Evolutionary conservation across 2,888 invertebrate species (phyloP), one percentile per base, ranked within the genome.

Genomic region (Ptilodon capucinus): DNA sequence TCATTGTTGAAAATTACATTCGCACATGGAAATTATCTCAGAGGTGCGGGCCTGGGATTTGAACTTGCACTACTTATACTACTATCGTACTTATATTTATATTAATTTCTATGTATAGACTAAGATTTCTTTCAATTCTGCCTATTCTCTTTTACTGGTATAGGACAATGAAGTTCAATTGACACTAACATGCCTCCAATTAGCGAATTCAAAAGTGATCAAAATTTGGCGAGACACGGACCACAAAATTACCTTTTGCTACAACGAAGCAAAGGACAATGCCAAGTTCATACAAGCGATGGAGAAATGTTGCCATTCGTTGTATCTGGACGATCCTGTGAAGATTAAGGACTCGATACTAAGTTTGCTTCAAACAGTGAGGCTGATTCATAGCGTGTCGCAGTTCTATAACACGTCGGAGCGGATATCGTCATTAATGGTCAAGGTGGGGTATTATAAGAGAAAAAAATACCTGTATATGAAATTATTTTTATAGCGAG

Each of bases 331-430:
- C 74, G 97, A 97, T 84, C 98, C 98, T 3, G 97, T 97, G 5
- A 95, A 95, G 80, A 98, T 98, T 93, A 94, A 96, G 76, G 97
- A 97, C 68, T 97, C 97, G 0, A 95, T 98, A 54, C 91, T 98
- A 46, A 97, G 97, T 47, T 88, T 98, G 21, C 88, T 98, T 57
- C 98, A 98, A 88, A 98, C 98, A 0, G 97, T 99, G 9, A 92
- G 97, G 30, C 91, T 98, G 63, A 98, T 98, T 68, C 97, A 98
- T 78, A 97, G 96, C 73, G 97, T 98, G 4, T 98, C 98, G 0
- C 96, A 97, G 78, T 98, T 97, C 84, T 99, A 98, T 78, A 98
- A 98, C 75, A 98, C 98, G 0, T 97, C 98, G 0, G 98, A 99
- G 85, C 93, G 98, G 68, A 98, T 98, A 49, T 98, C 98, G 0